These are phyloP conservation scores for Siphlonurus alternatus DNA, from an alignment of 2,888 invertebrate genomes.

Conservation along the genomic window DNA sequence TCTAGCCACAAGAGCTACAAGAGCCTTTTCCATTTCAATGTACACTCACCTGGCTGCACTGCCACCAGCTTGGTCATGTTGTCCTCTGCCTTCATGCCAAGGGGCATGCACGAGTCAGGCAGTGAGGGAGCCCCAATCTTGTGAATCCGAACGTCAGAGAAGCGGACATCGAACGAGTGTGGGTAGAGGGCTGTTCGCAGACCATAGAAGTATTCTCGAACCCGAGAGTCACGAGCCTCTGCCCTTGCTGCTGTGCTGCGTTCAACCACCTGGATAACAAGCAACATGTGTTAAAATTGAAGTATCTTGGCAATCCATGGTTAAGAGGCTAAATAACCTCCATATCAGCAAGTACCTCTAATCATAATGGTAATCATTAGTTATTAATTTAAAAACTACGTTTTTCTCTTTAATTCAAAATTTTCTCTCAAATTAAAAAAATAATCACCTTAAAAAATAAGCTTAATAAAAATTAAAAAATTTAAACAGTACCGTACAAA, in stretches of 20 bases:
- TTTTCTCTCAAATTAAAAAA: too few relatives aligned
- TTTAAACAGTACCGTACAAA: too few relatives aligned
- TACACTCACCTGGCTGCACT: conserved; percentile 44
- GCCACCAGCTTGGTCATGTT: conserved; percentile 77
- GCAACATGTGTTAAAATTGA: too few relatives aligned
- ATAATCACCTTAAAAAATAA: too few relatives aligned
- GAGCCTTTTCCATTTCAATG: too few relatives aligned
- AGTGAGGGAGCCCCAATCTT: conserved; percentile 88
- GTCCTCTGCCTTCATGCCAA: conserved; percentile 88
- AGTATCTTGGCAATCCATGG: background rate
- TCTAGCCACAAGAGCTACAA: conserved; percentile 1
- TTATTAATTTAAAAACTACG: too few relatives aligned
- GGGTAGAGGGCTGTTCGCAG: conserved; percentile 62
- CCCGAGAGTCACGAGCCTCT: conserved; percentile 61
- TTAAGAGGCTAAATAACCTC: background rate
- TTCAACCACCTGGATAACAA: conserved; percentile 56
- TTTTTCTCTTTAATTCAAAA: too few relatives aligned
- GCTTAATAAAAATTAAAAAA: too few relatives aligned
- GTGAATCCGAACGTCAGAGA: conserved; percentile 72
- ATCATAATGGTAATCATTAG: too few relatives aligned
- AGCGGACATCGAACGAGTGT: conserved; percentile 87
- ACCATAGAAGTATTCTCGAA: conserved; percentile 94
- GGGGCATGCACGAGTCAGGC: conserved; percentile 90
- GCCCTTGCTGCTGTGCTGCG: conserved; percentile 50
- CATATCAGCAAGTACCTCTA: background rate